Evolutionary conservation across 2,888 invertebrate genomes (phyloP).

Genomic region (Metallyticus violacea): DNA sequence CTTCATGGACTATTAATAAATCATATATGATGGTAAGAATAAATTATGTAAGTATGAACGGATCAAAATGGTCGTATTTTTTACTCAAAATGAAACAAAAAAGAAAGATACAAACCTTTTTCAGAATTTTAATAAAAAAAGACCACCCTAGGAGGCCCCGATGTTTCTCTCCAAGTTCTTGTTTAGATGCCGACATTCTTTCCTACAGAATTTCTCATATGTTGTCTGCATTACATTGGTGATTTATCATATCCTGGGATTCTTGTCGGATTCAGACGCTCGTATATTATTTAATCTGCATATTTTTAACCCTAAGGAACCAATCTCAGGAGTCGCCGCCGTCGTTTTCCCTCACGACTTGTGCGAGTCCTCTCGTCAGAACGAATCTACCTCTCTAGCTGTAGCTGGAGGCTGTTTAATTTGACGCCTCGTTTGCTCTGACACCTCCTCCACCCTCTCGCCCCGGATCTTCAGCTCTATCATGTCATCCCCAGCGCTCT

Average conservation of each 20-base stretch:
- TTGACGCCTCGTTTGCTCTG: conserved; percentile 21
- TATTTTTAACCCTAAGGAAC: background rate
- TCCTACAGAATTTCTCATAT: background rate
- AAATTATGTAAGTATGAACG: too few species aligned
- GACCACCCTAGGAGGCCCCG: too few species aligned
- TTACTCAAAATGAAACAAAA: too few species aligned
- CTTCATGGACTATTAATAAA: too few species aligned
- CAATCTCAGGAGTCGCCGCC: background rate
- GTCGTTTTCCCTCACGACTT: background rate
- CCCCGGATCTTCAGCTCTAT: background rate
- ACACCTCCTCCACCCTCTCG: background rate
- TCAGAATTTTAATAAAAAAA: too few species aligned
- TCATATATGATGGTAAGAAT: too few species aligned
- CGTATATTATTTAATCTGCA: background rate
- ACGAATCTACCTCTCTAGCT: background rate
- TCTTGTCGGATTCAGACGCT: background rate
- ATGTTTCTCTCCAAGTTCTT: too few species aligned
- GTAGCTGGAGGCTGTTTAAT: conserved; percentile 17
- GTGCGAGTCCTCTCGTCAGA: background rate
- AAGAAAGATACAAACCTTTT: too few species aligned
- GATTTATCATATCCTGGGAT: background rate
- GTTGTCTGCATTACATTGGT: background rate
- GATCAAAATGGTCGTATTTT: too few species aligned
- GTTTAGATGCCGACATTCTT: background rate
- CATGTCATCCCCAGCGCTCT: background rate